phyloP scores from a whole-genome alignment of 1,140 invertebrate species.

The Bombus waltoni region DNA sequence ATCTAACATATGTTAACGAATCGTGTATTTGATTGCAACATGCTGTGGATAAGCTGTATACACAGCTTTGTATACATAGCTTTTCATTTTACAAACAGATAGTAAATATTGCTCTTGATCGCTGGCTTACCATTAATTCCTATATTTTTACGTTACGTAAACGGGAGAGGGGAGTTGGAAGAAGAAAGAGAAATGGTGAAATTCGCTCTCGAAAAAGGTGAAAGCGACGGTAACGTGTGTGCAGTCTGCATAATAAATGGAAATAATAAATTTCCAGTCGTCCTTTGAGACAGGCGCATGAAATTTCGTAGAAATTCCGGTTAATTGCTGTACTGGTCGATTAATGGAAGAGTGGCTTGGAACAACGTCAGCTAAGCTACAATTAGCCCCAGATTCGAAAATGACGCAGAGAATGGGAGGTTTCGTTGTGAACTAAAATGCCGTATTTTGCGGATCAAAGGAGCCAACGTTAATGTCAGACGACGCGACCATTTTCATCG shows the following conservation, averaged over 20 bases:
- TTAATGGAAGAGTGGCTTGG: constrained; percentile 46
- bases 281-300: constrained; percentile 31
- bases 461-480: constrained; percentile 6
- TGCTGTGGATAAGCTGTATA: too few relatives aligned
- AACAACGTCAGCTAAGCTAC: constrained; percentile 38
- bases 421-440: constrained; percentile 30
- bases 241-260: constrained; percentile 58
- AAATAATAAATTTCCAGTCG: constrained; percentile 54
- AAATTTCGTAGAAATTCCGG: constrained; percentile 51
- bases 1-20: too few relatives aligned
- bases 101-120: too few relatives aligned
- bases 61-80: too few relatives aligned
- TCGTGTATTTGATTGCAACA: too few relatives aligned
- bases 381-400: constrained; percentile 51
- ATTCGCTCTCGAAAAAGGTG: too few relatives aligned
- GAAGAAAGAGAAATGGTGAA: too few relatives aligned
- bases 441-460: constrained; percentile 35
- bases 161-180: not conserved
- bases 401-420: constrained; percentile 24
- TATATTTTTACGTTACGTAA: too few relatives aligned
- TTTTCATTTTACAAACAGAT: too few relatives aligned
- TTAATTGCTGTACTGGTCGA: constrained; percentile 43
- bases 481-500: not conserved
- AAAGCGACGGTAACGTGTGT: constrained; percentile 11
- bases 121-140: too few relatives aligned